phyloP scores from a whole-genome alignment of 2,888 invertebrate genomes.

The Drosophila fulvimacula region DNA sequence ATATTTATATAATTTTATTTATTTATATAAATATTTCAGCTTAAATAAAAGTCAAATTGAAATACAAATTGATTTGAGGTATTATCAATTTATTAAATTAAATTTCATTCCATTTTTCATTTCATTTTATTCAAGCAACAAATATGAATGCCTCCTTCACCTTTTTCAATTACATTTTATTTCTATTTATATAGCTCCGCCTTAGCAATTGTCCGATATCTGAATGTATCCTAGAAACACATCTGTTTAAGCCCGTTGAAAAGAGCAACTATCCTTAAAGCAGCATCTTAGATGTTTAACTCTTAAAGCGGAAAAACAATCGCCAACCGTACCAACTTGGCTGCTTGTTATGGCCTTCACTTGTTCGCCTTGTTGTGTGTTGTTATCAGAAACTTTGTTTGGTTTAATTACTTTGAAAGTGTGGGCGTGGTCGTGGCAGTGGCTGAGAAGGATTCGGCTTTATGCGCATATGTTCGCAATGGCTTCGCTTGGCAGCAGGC shows the following conservation, averaged over 20 bases:
- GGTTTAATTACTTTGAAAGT: conserved; percentile 65
- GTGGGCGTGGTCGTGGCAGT: conserved; percentile 42
- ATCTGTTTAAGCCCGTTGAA: conserved; percentile 1
- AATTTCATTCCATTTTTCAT: not conserved
- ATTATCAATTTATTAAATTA: not conserved
- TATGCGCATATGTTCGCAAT: conserved; percentile 71
- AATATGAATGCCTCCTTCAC: not conserved
- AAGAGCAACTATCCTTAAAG: conserved; percentile 14
- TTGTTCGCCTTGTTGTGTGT: conserved; percentile 36
- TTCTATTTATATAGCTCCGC: not conserved
- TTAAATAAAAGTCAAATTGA: not conserved
- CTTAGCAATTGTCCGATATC: not conserved
- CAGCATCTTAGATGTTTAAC: conserved; percentile 16
- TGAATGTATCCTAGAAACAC: not conserved
- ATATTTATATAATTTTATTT: not conserved
- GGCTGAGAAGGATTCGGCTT: conserved; percentile 51
- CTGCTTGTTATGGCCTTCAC: conserved; percentile 54
- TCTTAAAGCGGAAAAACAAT: conserved; percentile 1
- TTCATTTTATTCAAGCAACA: not conserved
- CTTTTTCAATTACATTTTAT: not conserved
- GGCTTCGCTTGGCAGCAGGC: conserved; percentile 44
- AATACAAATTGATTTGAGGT: not conserved
- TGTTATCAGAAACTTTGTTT: conserved; percentile 69
- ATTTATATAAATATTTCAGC: not conserved
- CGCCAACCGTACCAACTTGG: conserved; percentile 34